A percentile compares a stretch with the other conserved stretches of the same genome.
Conservation (phyloP, 2,888 invertebrate species). For the Ochropleura plecta region DNA sequence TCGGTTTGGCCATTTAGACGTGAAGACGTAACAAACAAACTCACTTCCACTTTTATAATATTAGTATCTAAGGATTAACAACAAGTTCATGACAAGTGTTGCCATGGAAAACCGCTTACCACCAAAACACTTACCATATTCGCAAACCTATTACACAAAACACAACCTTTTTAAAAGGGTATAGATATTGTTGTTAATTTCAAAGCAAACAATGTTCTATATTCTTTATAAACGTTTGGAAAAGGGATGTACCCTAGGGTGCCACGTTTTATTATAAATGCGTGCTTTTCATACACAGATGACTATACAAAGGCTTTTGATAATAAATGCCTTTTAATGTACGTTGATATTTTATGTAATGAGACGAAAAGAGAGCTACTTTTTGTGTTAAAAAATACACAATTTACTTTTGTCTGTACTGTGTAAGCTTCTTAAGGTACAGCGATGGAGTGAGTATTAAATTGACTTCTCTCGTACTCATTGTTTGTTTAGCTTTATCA, state of each 20-base stretch:
- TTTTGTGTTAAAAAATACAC: not conserved
- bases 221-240: constrained; percentile 25
- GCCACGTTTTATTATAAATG: constrained; percentile 34
- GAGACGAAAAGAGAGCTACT: not conserved
- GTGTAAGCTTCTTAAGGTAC: not conserved
- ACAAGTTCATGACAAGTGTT: not conserved
- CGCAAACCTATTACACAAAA: constrained; percentile 14
- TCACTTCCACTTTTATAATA: no score
- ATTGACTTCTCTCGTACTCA: not conserved
- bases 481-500: no score
- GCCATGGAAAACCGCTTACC: not conserved
- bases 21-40: no score
- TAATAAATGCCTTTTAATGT: constrained; percentile 53
- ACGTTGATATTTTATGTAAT: constrained; percentile 34
- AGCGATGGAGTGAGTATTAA: not conserved
- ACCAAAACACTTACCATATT: not conserved
- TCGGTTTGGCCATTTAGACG: no score
- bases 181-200: constrained; percentile 38
- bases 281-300: constrained; percentile 38
- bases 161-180: constrained; percentile 20
- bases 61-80: not conserved
- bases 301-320: constrained; percentile 51
- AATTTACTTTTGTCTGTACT: not conserved
- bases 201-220: constrained; percentile 19
- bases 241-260: constrained; percentile 47